Evolutionary conservation across 2,888 invertebrate species (phyloP), one percentile per base, ranked within the genome.

Genomic region (Dryobota labecula): DNA sequence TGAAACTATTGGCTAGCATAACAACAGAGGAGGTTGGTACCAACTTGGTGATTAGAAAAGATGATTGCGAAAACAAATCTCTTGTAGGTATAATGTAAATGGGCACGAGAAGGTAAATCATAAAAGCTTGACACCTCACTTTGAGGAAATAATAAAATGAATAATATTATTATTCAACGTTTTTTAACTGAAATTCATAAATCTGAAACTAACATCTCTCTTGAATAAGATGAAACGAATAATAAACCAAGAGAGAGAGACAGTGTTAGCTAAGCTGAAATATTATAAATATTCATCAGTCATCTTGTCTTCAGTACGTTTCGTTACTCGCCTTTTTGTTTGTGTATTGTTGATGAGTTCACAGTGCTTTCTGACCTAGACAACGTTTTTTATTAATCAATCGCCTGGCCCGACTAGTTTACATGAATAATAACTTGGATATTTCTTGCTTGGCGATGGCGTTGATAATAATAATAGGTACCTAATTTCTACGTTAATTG

Each of bases 231-330:
- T 86, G 65, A 86, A 87, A 82, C 80, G 85, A 78, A 78, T 82
- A 84, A 87, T 89, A 84, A 87, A 85, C 80, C 74, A 71, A 62
- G 73, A 76, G 68, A 74, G 73, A 53, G 53, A 83, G 80, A 83
- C 84, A 84, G 82, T 80, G 81, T 83, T 85, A 84, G 82, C 82
- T 84, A 78, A 77, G 83, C 84, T 84, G 84, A 84, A 87, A 86
- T 84, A 84, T 84, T 88, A 84, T 88, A 85, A 88, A 88, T 88
- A 88, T 88, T 88, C 86, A 87, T 85, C 84, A 84, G 82, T 82
- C 82, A 84, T 81, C 77, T 77, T 82, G 78, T 79, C 87, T 81
- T 75, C 81, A 67, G 80, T 82, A 61, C 73, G 78, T 86, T 85
- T 84, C 80, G 84, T 86, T 87, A 80, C 76, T 78, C 79, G 76